Conservation (phyloP, 2,888 invertebrate species). For the Calameuta filiformis region DNA sequence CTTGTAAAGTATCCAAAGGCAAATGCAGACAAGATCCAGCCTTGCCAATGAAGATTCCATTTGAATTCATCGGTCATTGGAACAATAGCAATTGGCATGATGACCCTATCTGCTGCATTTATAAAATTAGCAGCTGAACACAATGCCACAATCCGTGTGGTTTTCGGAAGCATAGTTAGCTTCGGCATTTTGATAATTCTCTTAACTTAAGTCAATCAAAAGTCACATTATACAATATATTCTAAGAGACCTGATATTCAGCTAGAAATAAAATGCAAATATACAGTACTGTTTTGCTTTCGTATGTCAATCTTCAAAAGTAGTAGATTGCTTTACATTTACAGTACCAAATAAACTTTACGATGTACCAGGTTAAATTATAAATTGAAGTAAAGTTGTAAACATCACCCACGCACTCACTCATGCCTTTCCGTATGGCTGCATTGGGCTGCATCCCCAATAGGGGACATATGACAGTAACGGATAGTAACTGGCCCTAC, state of each 20-base stretch:
- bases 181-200: slow-evolving; percentile 59
- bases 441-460: too few relatives aligned
- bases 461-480: too few relatives aligned
- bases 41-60: slow-evolving; percentile 78
- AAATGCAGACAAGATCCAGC: slow-evolving; percentile 81
- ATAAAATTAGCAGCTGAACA: slow-evolving; percentile 82
- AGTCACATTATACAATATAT: slow-evolving; percentile 26
- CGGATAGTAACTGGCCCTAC: too few relatives aligned
- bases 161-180: slow-evolving; percentile 69
- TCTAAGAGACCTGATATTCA: neutral
- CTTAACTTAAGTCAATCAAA: slow-evolving; percentile 3
- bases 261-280: too few relatives aligned
- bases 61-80: slow-evolving; percentile 78
- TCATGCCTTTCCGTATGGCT: too few relatives aligned
- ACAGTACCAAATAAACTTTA: too few relatives aligned
- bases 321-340: too few relatives aligned
- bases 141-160: slow-evolving; percentile 73
- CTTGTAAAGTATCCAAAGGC: slow-evolving; percentile 82
- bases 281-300: too few relatives aligned
- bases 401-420: too few relatives aligned
- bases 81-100: slow-evolving; percentile 83
- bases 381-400: too few relatives aligned
- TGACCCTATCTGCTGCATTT: slow-evolving; percentile 80
- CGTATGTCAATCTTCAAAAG: too few relatives aligned
- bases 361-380: too few relatives aligned